Base-by-base conservation (phyloP, 2,797 vertebrate genomes). In the Typhlichthys eigenmanni region DNA sequence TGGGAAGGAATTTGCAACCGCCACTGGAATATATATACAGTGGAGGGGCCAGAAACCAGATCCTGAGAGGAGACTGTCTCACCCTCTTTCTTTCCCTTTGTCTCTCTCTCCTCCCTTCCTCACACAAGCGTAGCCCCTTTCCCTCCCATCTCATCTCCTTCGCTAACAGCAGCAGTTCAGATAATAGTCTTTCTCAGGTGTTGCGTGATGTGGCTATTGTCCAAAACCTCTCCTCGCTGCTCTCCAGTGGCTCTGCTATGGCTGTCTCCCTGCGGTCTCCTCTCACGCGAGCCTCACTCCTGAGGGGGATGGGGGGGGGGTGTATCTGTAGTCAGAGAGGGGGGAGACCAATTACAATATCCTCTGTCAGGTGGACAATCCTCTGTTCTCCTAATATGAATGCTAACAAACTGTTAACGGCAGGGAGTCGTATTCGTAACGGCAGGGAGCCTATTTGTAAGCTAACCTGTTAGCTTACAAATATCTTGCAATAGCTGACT, bases 1-100 rank as follows among this genome's bases (percentile, higher is more conserved):
- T 61, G 85, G 75, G 80, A 49, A 85, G 86, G 86, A 89, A 89
- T 90, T 85, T 87, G 81, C 84, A 87, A 68, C 85, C 81, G 87
- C 76, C 81, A 71, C 83, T 89, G 85, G 80, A 88, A 86, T 83
- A 38, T 38, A 17, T 17, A 87, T 84, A 87, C 79, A 80, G 78
- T 65, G 62, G 57, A 62, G 67, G 80, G 54, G 75, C 84, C 79
- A 85, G 68, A 79, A 84, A 80, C 69, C 71, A 78, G 68, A 83
- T 70, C 75, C 64, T 29, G 17, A n/a, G 14, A 46, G 16, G 13
- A 32, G 9, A 16, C 50, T 52, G 14, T 14, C 50, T 52, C 14
- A 17, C 50, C 17, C 14, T 52, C n/a, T 19, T 24, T 32, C 13
- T 43, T 4, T 46, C 9, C 17, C 2, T 46, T n/a, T 45, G 34